These are phyloP conservation scores for Apodemia duryi DNA, from an alignment of 2,888 invertebrate species.

Conservation along the genomic window DNA sequence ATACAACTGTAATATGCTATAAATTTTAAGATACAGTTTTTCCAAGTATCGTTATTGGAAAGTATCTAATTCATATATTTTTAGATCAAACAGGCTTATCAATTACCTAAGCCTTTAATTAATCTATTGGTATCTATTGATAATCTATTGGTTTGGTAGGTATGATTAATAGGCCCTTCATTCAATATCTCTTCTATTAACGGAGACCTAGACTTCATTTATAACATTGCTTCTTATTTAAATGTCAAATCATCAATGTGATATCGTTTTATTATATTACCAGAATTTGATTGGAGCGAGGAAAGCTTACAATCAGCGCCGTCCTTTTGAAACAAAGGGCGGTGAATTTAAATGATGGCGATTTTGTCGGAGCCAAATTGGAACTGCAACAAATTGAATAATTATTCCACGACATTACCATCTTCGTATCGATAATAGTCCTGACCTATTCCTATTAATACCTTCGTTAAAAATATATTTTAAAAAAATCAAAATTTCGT, in stretches of 20 bases:
- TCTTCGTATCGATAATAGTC: constrained; percentile 16
- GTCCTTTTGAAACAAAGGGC: constrained; percentile 43
- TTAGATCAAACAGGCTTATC: no score
- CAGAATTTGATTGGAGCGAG: constrained; percentile 29
- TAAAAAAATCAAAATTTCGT: no score
- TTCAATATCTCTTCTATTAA: background rate
- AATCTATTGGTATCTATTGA: no score
- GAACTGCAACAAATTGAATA: constrained; percentile 66
- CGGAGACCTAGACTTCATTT: background rate
- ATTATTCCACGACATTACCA: constrained; percentile 43
- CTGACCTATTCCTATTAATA: constrained; percentile 3
- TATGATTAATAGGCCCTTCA: background rate
- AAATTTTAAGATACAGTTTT: no score
- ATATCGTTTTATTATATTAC: constrained; percentile 27
- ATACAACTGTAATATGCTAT: no score
- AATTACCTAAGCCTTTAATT: background rate
- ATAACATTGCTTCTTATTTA: background rate
- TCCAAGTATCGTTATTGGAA: no score
- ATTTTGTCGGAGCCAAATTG: constrained; percentile 44
- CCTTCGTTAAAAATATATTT: no score
- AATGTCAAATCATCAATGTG: constrained; percentile 4
- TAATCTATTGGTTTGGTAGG: background rate
- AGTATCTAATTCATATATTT: no score
- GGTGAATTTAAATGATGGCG: constrained; percentile 49
- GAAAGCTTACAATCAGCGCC: constrained; percentile 45